Percentiles rank a stretch among this genome's conserved stretches.
These are phyloP conservation scores for Nothocercus nigrocapillus DNA, from an alignment of 2,113 vertebrate species.

Conservation along the genomic window DNA sequence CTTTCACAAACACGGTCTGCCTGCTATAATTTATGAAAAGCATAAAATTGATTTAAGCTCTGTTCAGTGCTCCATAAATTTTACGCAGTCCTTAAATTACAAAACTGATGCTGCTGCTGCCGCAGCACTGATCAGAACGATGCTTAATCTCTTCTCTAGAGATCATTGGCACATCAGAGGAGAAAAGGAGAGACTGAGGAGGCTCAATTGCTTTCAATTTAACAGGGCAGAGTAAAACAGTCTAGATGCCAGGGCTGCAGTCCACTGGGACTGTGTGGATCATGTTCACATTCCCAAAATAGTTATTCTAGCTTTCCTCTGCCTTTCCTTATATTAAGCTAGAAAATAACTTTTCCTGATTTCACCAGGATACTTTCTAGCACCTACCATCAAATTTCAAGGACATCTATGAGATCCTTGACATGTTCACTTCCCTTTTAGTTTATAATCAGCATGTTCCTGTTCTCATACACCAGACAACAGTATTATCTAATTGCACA, in stretches of 20 bases:
- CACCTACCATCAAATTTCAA: neutral
- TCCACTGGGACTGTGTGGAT: neutral
- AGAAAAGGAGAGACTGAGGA: neutral
- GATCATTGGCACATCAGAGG: neutral
- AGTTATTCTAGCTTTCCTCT: neutral
- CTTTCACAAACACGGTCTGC: neutral
- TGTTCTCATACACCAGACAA: neutral
- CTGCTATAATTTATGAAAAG: conserved; percentile 56
- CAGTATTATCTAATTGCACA: neutral
- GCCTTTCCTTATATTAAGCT: neutral
- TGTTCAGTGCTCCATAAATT: conserved; percentile 48
- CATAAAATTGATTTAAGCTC: conserved; percentile 50
- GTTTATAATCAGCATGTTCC: neutral
- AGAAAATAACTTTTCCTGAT: neutral
- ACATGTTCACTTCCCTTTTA: neutral
- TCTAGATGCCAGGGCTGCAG: neutral
- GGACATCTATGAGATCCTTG: neutral
- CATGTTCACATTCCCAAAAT: neutral
- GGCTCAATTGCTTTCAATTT: conserved; percentile 44
- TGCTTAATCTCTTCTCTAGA: neutral
- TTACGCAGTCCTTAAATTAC: conserved; percentile 35
- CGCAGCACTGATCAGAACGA: neutral
- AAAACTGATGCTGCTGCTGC: neutral
- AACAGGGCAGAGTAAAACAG: conserved; percentile 47
- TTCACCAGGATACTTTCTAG: conserved; percentile 14